Base-by-base conservation (phyloP, 2,888 invertebrate genomes). In the Alsophila aescularia region DNA sequence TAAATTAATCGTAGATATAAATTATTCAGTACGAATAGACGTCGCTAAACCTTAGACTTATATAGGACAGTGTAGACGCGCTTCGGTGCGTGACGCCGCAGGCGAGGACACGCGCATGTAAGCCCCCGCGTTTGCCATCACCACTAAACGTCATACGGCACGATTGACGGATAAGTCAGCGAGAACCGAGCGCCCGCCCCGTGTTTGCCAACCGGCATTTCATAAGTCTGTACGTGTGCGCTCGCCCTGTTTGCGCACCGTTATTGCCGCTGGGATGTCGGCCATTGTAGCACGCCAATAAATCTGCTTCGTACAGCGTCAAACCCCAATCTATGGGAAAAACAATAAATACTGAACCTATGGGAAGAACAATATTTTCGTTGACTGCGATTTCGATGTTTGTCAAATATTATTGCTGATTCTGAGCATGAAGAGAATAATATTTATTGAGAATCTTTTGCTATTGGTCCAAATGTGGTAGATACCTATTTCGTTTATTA, bases 131-230 rank as follows among this genome's bases (percentile, higher is more conserved):
- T 48, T 60, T 67, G 70, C 66, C 58, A 21, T 58, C 61, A 66
- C 73, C 67, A 63, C 58, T 73, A 77, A 57, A 57, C 52, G 57
- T 57, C 57, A 57, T 49, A 57, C 52, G 42, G 13, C 2, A 18
- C 43, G 43, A 47, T 39, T 52, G 50, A 50, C 43, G 43, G 13
- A 16, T 87, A 84, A 84, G 81, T 80, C 77, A 27, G 41, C 40
- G 9, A 36, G 36, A 74, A 70, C 67, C 63, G 73, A 68, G 60
- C 66, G 64, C 71, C 70, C 70, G 77, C 72, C 77, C 81, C 71
- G 70, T 89, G 78, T 89, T 88, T 89, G 79, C 85, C 60, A 29
- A 62, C 42, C 55, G 56, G 48, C 52, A 83, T 80, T 77, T 75
- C 66, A 78, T 81, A 63, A 63, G 65, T 59, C 60, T n/a, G 35